Percentiles rank a stretch among this genome's conserved stretches.
These are phyloP conservation scores for Ctenopoma kingsleyae DNA, from an alignment of 2,797 vertebrate genomes.

Conservation along the genomic window DNA sequence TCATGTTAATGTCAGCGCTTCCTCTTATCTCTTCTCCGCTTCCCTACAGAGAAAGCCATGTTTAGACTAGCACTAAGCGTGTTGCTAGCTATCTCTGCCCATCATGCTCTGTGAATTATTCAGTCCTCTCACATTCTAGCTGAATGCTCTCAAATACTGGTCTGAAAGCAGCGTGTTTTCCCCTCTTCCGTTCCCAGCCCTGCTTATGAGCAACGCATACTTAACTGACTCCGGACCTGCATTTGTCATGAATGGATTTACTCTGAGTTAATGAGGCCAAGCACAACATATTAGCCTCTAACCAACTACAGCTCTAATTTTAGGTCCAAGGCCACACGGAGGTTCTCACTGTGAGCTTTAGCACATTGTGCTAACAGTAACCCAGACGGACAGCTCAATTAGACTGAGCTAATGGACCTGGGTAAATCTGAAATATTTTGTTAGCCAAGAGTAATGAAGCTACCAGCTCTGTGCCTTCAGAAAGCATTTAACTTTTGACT, in stretches of 20 bases:
- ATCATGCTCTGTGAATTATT: slow-evolving; percentile 50
- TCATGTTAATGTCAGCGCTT: slow-evolving; percentile 28
- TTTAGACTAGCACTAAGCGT: slow-evolving; percentile 31
- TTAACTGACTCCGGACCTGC: slow-evolving; percentile 39
- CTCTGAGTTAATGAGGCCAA: slow-evolving; percentile 76
- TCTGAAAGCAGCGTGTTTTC: slow-evolving; percentile 31
- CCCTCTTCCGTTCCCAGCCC: not conserved
- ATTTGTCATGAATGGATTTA: slow-evolving; percentile 41
- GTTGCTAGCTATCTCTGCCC: slow-evolving; percentile 16
- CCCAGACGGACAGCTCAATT: slow-evolving; percentile 53
- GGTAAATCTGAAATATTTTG: slow-evolving; percentile 49
- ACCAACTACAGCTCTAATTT: slow-evolving; percentile 62
- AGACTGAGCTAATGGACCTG: slow-evolving; percentile 56
- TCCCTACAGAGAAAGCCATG: slow-evolving; percentile 40
- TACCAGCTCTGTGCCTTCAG: slow-evolving; percentile 3
- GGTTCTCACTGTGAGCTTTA: slow-evolving; percentile 37
- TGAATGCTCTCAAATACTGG: slow-evolving; percentile 28
- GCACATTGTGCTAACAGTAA: slow-evolving; percentile 46
- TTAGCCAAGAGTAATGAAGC: slow-evolving; percentile 33
- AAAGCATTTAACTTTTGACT: not conserved
- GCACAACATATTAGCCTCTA: slow-evolving; percentile 55
- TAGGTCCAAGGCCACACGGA: slow-evolving; percentile 44
- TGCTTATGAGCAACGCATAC: not conserved
- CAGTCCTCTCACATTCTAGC: slow-evolving; percentile 28
- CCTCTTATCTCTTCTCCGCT: slow-evolving; percentile 24